phyloP scores from a whole-genome alignment of 1,140 invertebrate species.

The Atta colombica region DNA sequence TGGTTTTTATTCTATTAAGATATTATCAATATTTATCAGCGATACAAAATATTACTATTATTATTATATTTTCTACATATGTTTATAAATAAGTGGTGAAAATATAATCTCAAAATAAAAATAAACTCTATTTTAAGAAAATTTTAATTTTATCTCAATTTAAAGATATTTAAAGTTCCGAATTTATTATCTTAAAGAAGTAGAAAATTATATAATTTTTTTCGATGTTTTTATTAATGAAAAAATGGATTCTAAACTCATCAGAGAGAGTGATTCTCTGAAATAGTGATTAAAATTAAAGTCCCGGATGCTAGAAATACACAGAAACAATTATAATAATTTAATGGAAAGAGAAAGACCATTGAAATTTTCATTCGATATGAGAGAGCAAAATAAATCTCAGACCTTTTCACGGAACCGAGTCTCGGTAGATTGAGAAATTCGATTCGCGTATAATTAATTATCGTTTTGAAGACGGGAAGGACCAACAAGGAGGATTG shows the following conservation, averaged over 20 bases:
- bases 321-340: slow-evolving; percentile 1
- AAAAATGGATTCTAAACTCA: background rate
- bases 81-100: background rate
- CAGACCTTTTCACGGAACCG: background rate
- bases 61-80: background rate
- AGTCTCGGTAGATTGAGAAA: background rate
- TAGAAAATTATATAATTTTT: background rate
- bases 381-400: slow-evolving; percentile 1
- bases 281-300: background rate
- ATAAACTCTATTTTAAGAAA: background rate
- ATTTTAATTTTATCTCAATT: background rate
- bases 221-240: background rate
- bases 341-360: background rate
- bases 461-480: slow-evolving; percentile 39
- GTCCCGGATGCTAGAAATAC: background rate
- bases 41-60: background rate
- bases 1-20: background rate
- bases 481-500: background rate
- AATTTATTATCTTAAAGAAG: background rate
- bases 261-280: background rate
- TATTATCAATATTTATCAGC: slow-evolving; percentile 1
- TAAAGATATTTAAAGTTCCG: background rate
- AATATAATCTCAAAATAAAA: background rate
- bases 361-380: background rate
- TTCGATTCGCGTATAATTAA: slow-evolving; percentile 57